Evolutionary conservation across 2,888 invertebrate species (phyloP).

Genomic region (Coelopa pilipes): DNA sequence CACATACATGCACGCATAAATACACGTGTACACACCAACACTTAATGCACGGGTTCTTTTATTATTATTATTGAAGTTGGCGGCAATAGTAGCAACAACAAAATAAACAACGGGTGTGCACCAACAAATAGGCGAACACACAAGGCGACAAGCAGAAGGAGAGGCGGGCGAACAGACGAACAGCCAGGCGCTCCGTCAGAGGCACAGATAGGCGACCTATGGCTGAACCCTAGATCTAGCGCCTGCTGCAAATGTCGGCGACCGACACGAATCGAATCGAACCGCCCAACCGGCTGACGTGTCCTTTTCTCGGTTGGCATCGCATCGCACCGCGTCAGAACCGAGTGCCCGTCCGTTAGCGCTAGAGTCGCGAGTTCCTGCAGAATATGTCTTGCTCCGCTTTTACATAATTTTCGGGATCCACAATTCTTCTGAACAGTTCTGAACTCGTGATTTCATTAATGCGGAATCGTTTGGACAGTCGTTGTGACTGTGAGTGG

Average conservation of each 20-base stretch:
- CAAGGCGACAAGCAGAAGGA: background rate
- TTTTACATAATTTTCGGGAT: background rate
- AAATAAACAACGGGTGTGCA: background rate
- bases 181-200: too few species aligned
- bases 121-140: background rate
- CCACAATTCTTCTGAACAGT: too few species aligned
- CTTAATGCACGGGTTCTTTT: background rate
- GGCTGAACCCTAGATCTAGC: too few species aligned
- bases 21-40: slow-evolving; percentile 18
- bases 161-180: too few species aligned
- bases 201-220: too few species aligned
- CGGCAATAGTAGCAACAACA: background rate
- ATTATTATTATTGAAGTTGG: slow-evolving; percentile 14
- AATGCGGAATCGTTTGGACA: too few species aligned
- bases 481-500: too few species aligned
- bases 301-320: slow-evolving; percentile 48
- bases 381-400: background rate
- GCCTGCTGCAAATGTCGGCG: too few species aligned
- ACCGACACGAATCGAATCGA: too few species aligned
- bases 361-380: background rate
- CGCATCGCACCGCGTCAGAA: background rate
- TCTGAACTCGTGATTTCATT: too few species aligned
- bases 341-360: background rate
- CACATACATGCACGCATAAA: background rate
- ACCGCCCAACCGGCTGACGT: slow-evolving; percentile 48